Evolutionary conservation across 1,140 invertebrate species (phyloP), one percentile per base, ranked within the genome.

Genomic region (Campoletis sonorensis): DNA sequence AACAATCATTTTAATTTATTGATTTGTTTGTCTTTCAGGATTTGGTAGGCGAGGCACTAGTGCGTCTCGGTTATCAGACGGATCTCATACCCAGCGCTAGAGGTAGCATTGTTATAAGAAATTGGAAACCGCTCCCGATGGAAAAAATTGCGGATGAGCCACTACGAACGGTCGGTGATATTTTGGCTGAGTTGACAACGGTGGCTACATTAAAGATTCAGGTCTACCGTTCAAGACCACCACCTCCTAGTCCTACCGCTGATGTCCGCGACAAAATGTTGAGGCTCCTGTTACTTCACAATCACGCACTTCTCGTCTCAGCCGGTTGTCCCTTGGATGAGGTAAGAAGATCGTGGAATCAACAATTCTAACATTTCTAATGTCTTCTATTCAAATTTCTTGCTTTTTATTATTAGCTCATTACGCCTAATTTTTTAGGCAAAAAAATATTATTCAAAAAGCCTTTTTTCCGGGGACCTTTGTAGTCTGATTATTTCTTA

Each of bases 201-300:
- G 95, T 98, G 16, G 97, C 97, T 5, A 98, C 97, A 8, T 93
- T 99, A 2, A 94, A 96, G 85, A 98, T 99, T 87, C 96, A 97
- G 87, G 94, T 99, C 26, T 95, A 97, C 87, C 95, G 97, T 83
- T 94, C 95, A n/a, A 93, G 96, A 85, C 94, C 95, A 0, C 91
- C 91, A 27, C 90, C 91, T 18, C 91, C 91, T 33, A 95, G 95
- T 54, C 93, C 95, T 2, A 93, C 97, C 4, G 94, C 95, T 68
- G 97, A 99, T 89, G 96, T 99, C 86, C 98, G 98, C 92, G 98
- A 98, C 87, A 98, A 98, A 92, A 93, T 99, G 76, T 93, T 99
- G 11, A 95, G 97, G 90, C 93, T 98, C 30, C 92, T 99, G 0
- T 92, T 99, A 76, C 93, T 97, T 67, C 97, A 98, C 89, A 98